Percentiles rank a stretch among this genome's conserved stretches.
Evolutionary conservation across 2,113 vertebrate species (phyloP).

Genomic region (Salvelinus fontinalis): DNA sequence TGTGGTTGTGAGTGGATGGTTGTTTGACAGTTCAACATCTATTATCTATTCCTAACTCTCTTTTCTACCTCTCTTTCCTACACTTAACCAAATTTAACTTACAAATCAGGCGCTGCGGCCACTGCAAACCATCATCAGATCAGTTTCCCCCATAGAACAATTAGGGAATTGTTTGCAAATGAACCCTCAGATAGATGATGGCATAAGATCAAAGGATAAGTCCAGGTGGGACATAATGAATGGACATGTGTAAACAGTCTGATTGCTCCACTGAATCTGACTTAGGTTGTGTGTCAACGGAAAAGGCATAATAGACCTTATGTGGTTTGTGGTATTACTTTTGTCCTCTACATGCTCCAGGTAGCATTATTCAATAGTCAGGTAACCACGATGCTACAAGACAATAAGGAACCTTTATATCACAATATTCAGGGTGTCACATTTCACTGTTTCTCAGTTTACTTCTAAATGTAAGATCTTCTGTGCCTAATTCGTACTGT

Average conservation of each 20-base stretch:
- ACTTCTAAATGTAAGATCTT: no score
- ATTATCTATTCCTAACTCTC: no score
- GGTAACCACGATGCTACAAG: not conserved
- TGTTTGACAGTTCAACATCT: no score
- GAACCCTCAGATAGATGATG: conserved; percentile 27
- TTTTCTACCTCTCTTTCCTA: no score
- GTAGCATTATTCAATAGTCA: not conserved
- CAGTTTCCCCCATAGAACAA: conserved; percentile 52
- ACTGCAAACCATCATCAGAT: conserved; percentile 47
- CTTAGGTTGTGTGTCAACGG: conserved; percentile 12
- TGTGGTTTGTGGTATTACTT: not conserved
- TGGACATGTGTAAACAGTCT: conserved; percentile 32
- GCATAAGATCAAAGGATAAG: conserved; percentile 44
- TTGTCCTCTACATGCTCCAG: not conserved
- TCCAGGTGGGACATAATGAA: conserved; percentile 37
- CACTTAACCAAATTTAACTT: not conserved
- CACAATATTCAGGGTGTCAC: no score
- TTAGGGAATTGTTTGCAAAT: conserved; percentile 47
- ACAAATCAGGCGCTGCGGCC: conserved; percentile 11
- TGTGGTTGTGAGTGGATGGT: no score
- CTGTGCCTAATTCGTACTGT: no score
- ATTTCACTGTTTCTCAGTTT: no score
- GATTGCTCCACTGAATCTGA: not conserved
- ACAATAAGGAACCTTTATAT: not conserved
- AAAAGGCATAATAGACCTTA: conserved; percentile 7